phyloP scores from a whole-genome alignment of 2,113 vertebrate genomes.

The Sialia sialis region DNA sequence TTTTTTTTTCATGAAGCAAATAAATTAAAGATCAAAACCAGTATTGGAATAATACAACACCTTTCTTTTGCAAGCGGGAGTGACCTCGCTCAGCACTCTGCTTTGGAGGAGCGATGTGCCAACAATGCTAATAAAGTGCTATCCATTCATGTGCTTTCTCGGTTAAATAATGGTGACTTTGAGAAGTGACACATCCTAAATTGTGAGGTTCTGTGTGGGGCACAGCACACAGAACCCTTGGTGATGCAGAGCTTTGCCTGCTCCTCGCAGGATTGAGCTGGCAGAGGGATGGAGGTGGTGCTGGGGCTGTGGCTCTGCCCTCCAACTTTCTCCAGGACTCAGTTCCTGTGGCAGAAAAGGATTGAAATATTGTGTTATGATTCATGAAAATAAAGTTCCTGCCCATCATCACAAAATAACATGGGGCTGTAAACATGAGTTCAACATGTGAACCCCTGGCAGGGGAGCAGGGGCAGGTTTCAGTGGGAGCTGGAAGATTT shows the following conservation, averaged over 20 bases:
- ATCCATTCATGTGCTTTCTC: conserved; percentile 5
- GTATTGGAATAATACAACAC: conserved; percentile 3
- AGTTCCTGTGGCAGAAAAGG: neutral
- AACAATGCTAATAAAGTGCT: conserved; percentile 44
- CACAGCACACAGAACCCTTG: neutral
- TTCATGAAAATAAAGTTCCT: neutral
- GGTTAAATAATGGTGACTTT: conserved; percentile 24
- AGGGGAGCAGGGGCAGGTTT: neutral
- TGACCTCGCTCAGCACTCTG: conserved; percentile 13
- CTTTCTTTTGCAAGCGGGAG: conserved; percentile 26
- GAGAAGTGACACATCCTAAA: neutral
- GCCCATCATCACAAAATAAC: neutral
- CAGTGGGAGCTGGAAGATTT: neutral
- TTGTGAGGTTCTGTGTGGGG: neutral
- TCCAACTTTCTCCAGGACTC: neutral
- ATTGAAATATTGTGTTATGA: fast-evolving
- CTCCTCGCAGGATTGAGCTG: neutral
- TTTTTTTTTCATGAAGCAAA: conserved; percentile 1
- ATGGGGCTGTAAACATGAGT: neutral
- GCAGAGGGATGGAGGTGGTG: neutral
- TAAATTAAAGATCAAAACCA: conserved; percentile 60
- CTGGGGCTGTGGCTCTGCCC: fast-evolving
- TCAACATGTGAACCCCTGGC: fast-evolving
- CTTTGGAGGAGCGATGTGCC: neutral
- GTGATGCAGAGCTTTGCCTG: neutral